Evolutionary conservation across 2,888 invertebrate species (phyloP).

Genomic region (Lutraria lutraria): DNA sequence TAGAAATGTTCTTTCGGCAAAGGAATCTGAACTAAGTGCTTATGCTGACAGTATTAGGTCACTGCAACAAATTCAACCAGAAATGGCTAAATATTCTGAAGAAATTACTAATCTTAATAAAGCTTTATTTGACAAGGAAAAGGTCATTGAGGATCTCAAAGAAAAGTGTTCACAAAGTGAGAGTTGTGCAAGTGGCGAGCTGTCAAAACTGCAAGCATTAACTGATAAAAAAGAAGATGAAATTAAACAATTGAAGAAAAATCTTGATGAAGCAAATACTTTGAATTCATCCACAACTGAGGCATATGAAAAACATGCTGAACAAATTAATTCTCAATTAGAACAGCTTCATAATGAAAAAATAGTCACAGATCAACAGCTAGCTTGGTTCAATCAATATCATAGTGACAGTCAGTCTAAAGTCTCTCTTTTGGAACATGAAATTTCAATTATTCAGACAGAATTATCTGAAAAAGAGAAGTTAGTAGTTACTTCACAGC

Average conservation of each 20-base stretch:
- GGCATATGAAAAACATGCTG: slow-evolving; percentile 38
- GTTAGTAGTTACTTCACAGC: not conserved
- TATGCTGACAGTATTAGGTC: not conserved
- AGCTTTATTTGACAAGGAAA: slow-evolving; percentile 9
- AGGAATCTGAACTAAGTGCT: slow-evolving; percentile 39
- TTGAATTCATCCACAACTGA: slow-evolving; percentile 25
- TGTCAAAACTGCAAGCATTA: not conserved
- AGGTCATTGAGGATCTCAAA: not conserved
- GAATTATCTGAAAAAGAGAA: slow-evolving; percentile 33
- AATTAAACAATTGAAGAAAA: slow-evolving; percentile 17
- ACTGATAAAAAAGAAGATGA: slow-evolving; percentile 16
- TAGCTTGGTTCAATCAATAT: slow-evolving; percentile 55
- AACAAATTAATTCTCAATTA: slow-evolving; percentile 25
- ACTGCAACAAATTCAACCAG: slow-evolving; percentile 17
- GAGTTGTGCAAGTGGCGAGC: not conserved
- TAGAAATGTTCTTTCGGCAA: slow-evolving; percentile 19
- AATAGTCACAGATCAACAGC: slow-evolving; percentile 50
- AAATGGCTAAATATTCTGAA: slow-evolving; percentile 29
- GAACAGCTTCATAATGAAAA: slow-evolving; percentile 42
- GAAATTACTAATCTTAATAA: not conserved
- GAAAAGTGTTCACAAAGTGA: not conserved
- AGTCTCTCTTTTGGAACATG: slow-evolving; percentile 40
- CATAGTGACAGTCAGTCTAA: slow-evolving; percentile 39
- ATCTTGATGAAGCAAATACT: slow-evolving; percentile 29
- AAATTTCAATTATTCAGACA: slow-evolving; percentile 30